Evolutionary conservation across 2,113 vertebrate species (phyloP).

Genomic region (Lophochroa leadbeateri): DNA sequence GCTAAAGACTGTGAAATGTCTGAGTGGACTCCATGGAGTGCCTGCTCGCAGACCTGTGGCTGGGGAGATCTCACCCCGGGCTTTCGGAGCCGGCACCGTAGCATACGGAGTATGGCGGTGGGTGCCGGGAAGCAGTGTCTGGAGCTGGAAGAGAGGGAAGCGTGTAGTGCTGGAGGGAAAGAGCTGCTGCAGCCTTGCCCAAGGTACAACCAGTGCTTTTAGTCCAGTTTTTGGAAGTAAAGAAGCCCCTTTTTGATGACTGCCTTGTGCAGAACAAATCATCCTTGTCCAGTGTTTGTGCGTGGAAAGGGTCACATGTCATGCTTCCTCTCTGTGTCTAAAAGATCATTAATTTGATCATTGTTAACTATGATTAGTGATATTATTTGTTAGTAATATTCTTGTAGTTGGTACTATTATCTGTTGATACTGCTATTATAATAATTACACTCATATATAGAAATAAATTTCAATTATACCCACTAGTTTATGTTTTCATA

Average conservation of each 20-base stretch:
- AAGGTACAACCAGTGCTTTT: conserved; percentile 74
- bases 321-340: background rate
- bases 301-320: fast-evolving
- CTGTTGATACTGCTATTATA: background rate
- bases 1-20: conserved; percentile 85
- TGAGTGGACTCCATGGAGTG: conserved; percentile 89
- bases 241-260: background rate
- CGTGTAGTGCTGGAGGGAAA: conserved; percentile 78
- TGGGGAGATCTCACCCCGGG: conserved; percentile 80
- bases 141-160: conserved; percentile 86
- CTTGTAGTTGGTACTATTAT: background rate
- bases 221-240: fast-evolving
- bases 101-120: conserved; percentile 75
- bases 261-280: background rate
- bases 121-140: conserved; percentile 82
- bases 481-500: background rate
- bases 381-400: background rate
- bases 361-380: background rate
- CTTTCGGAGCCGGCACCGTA: conserved; percentile 82
- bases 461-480: background rate
- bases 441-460: background rate
- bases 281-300: background rate
- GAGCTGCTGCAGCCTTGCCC: conserved; percentile 85
- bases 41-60: conserved; percentile 85
- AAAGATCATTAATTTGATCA: background rate